Base-by-base conservation (phyloP, 2,888 invertebrate genomes). In the Erannis defoliaria region DNA sequence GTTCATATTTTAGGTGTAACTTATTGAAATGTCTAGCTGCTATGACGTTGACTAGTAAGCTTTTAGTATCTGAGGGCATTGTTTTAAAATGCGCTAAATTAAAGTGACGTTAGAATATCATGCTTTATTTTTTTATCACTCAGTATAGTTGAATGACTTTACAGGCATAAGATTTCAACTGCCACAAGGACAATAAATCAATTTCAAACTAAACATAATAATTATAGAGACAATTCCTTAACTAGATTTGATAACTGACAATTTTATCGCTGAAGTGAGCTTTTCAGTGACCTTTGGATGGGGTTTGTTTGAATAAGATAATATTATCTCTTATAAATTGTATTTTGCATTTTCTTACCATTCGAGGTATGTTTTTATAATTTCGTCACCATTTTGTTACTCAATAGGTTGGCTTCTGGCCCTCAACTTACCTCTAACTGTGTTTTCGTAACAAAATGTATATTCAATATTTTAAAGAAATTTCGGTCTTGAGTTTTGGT, bases 391-490 rank as follows among this genome's bases (percentile, higher is more conserved):
- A 33, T 5, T 54, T 48, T 46, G 33, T 55, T 54, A 49, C 49
- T 26, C 49, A 60, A 60, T 49, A 42, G 55, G 54, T 55, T 42
- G 12, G 5, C n/a, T 16, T 40, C 18, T 55, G 60, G 16, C 55
- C 55, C 9, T 49, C 48, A 49, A 54, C 42, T 40, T 6, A 42
- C 16, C 29, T 14, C 26, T 43, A 14, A 48, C 45, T 16, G 50
- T 18, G 14, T n/a, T 53, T 53, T 53, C 12, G 6, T n/a, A 26
- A 26, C 1, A 1, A 5, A 26, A 5, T 1, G 1, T 33, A 49
- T 0, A n/a, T 14, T 33, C 14, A n/a, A n/a, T n/a, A n/a, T n/a
- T n/a, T n/a, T n/a, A n/a, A n/a, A n/a, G n/a, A n/a, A n/a, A n/a
- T n/a, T n/a, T n/a, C n/a, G n/a, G n/a, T n/a, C n/a, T n/a, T n/a